phyloP scores from a whole-genome alignment of 2,113 vertebrate species.

The Lycaon pictus region DNA sequence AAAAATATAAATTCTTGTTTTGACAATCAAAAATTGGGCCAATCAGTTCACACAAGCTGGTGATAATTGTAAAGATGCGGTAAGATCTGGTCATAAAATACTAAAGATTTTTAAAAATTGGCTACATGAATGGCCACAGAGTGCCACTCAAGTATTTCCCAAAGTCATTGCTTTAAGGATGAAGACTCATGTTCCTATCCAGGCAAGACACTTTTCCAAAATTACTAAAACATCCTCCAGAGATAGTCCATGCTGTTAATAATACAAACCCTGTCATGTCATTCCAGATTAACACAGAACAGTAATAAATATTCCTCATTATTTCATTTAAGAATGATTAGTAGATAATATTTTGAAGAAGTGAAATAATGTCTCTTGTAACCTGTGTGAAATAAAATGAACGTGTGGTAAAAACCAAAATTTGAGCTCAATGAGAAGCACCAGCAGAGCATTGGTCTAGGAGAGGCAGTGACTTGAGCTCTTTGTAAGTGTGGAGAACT shows the following conservation, averaged over 20 bases:
- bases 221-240: fast-evolving
- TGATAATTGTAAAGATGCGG: fast-evolving
- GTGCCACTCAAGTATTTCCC: neutral
- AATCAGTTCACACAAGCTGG: fast-evolving
- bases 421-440: neutral
- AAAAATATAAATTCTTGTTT: neutral
- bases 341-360: neutral
- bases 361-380: neutral
- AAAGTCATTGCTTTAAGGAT: neutral
- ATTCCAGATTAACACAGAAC: neutral
- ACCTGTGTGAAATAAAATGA: neutral
- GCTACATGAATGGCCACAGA: fast-evolving
- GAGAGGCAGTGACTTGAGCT: neutral
- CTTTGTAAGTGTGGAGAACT: fast-evolving
- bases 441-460: fast-evolving
- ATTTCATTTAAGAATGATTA: neutral
- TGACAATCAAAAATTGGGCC: no score
- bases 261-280: neutral
- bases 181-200: neutral
- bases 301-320: neutral
- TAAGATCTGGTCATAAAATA: fast-evolving
- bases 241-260: neutral
- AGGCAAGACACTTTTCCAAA: neutral
- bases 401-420: neutral
- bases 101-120: neutral